These are phyloP conservation scores for Loriculus beryllinus DNA, from an alignment of 2,797 vertebrate genomes.

Conservation along the genomic window DNA sequence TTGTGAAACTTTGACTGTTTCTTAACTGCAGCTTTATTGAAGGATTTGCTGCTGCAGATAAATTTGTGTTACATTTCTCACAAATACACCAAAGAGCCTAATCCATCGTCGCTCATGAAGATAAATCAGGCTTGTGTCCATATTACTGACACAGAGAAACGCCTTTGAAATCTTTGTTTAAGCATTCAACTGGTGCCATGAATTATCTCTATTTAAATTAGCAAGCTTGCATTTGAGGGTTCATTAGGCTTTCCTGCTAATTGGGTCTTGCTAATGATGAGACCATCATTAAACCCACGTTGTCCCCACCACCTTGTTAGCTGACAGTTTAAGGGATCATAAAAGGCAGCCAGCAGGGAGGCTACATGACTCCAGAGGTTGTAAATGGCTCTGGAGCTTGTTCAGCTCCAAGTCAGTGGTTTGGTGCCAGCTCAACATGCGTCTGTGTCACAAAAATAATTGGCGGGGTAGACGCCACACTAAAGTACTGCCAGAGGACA, in stretches of 20 bases:
- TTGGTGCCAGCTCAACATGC: background rate
- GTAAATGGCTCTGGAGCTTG: slow-evolving; percentile 5
- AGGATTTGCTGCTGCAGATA: background rate
- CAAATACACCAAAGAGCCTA: background rate
- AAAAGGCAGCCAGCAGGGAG: slow-evolving; percentile 39
- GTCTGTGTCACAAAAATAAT: background rate
- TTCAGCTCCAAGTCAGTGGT: background rate
- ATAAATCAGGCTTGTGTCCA: background rate
- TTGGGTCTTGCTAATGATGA: slow-evolving; percentile 31
- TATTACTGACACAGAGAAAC: background rate
- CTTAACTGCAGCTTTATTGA: background rate
- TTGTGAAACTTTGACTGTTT: slow-evolving; percentile 11
- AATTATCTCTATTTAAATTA: slow-evolving; percentile 51
- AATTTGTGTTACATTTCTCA: background rate
- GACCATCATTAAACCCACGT: background rate
- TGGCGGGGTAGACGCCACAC: rapidly evolving
- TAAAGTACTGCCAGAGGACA: background rate
- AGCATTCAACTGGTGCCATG: background rate
- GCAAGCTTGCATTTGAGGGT: background rate
- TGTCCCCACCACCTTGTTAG: slow-evolving; percentile 51
- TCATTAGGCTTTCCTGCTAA: slow-evolving; percentile 51
- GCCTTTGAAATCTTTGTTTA: background rate
- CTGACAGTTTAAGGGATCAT: slow-evolving; percentile 23
- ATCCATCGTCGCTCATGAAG: background rate
- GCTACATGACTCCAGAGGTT: slow-evolving; percentile 29